Evolutionary conservation across 2,113 vertebrate species (phyloP), one percentile per base, ranked within the genome.

Genomic region (Tragelaphus scriptus): DNA sequence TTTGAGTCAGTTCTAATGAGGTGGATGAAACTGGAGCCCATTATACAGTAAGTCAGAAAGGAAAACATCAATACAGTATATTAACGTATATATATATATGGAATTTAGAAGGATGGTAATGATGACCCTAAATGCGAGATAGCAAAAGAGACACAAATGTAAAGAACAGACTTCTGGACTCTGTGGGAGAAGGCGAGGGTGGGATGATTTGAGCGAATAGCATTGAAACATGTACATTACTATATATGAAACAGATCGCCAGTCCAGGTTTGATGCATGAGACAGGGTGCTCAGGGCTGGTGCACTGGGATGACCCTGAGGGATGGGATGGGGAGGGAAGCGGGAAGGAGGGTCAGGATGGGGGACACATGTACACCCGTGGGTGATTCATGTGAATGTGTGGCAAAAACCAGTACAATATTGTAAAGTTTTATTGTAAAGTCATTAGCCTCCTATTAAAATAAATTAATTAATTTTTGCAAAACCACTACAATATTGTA

Each of bases 61-160:
- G 2, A n/a, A 68, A 36, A 68, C 32, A 68, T 32, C 16, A 19
- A 19, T 19, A 68, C 16, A 68, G 32, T 5, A 68, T 19, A 19
- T 0, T 19, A 68, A 68, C 0, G 0, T n/a, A n/a, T 7, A 68
- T 10, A 68, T n/a, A 65, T 32, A n/a, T 19, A 17, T 65, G 30
- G 30, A 65, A n/a, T n/a, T 65, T 65, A 65, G 15, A 65, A n/a
- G n/a, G 63, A n/a, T n/a, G 32, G 63, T 65, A 65, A 65, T 0
- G 0, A n/a, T n/a, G 0, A 17, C 15, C 15, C 15, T 65, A 0
- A 17, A 9, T 65, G 3, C 0, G 0, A 65, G 30, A n/a, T 0
- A 65, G 16, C 32, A 65, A n/a, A 9, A n/a, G 63, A 65, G 32
- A 65, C 30, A 9, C 63, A n/a, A 32, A n/a, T 65, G 16, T 65